These are phyloP conservation scores for Bradypodion ventrale DNA, from an alignment of 2,797 vertebrate species.

Conservation along the genomic window DNA sequence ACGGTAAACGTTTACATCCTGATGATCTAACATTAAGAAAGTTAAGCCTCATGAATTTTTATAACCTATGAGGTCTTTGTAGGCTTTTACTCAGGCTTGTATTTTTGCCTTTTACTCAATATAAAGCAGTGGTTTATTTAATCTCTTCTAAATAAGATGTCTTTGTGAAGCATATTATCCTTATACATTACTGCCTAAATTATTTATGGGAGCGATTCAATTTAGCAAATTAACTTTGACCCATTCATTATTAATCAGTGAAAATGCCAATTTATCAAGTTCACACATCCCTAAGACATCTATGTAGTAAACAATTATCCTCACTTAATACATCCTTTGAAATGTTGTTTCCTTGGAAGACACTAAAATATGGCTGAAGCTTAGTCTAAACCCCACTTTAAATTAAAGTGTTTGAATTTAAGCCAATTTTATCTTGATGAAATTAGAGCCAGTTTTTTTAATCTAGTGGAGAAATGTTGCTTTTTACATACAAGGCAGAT, in stretches of 20 bases:
- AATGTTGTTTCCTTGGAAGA: not conserved
- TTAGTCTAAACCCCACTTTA: not conserved
- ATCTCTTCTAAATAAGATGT: slow-evolving; percentile 46
- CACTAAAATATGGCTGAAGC: not conserved
- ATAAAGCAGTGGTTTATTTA: slow-evolving; percentile 41
- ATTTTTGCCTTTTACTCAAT: slow-evolving; percentile 39
- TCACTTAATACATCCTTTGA: slow-evolving; percentile 11
- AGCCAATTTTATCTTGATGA: not conserved
- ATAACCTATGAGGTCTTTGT: slow-evolving; percentile 25
- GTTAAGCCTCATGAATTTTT: slow-evolving; percentile 53
- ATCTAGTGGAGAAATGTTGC: not conserved
- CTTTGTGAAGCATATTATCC: slow-evolving; percentile 43
- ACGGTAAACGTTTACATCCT: no score
- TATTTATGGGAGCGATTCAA: slow-evolving; percentile 41
- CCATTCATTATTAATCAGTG: slow-evolving; percentile 15
- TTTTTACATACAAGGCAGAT: not conserved
- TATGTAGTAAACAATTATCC: not conserved
- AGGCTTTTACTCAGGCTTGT: slow-evolving; percentile 31
- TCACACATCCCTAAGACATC: not conserved
- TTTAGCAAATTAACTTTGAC: slow-evolving; percentile 37
- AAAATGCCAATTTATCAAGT: not conserved
- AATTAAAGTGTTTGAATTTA: not conserved
- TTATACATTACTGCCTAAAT: slow-evolving; percentile 42
- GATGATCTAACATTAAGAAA: slow-evolving; percentile 41
- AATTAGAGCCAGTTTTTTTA: not conserved